phyloP scores from a whole-genome alignment of 2,888 invertebrate species.

The Lymantria monacha region DNA sequence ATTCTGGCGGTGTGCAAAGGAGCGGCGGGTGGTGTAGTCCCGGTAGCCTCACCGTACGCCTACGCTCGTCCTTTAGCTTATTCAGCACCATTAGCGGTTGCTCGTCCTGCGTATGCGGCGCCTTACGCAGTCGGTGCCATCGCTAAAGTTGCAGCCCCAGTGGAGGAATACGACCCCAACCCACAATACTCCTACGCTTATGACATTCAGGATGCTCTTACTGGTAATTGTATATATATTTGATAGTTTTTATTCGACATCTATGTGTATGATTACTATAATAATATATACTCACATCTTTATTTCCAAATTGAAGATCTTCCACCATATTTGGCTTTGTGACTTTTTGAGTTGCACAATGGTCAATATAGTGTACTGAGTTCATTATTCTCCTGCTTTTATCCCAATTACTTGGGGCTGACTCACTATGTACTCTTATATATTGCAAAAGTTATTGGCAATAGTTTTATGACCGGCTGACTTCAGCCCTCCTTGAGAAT shows the following conservation, averaged over 20 bases:
- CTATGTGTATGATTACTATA: background rate
- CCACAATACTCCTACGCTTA: conserved; percentile 87
- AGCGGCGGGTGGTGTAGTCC: conserved; percentile 50
- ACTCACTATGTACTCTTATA: no score
- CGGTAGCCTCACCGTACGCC: conserved; percentile 51
- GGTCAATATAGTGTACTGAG: no score
- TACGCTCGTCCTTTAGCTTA: conserved; percentile 52
- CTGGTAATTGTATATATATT: conserved; percentile 70
- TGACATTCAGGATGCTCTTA: conserved; percentile 85
- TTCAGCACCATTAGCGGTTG: conserved; percentile 57
- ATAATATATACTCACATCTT: background rate
- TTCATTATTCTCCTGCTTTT: no score
- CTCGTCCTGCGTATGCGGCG: conserved; percentile 37
- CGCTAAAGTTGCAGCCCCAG: conserved; percentile 65
- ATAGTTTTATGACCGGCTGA: no score
- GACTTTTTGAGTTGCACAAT: no score
- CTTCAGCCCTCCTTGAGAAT: no score
- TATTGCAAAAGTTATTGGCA: no score
- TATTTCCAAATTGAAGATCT: background rate
- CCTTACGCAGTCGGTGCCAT: conserved; percentile 44
- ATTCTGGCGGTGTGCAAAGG: conserved; percentile 58
- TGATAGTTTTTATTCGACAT: background rate
- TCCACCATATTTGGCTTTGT: no score
- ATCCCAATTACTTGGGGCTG: no score
- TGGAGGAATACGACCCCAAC: conserved; percentile 83